Percentiles rank a stretch among this genome's conserved stretches.
Evolutionary conservation across 1,140 invertebrate genomes (phyloP).

Genomic region (Trichonephila inaurata): DNA sequence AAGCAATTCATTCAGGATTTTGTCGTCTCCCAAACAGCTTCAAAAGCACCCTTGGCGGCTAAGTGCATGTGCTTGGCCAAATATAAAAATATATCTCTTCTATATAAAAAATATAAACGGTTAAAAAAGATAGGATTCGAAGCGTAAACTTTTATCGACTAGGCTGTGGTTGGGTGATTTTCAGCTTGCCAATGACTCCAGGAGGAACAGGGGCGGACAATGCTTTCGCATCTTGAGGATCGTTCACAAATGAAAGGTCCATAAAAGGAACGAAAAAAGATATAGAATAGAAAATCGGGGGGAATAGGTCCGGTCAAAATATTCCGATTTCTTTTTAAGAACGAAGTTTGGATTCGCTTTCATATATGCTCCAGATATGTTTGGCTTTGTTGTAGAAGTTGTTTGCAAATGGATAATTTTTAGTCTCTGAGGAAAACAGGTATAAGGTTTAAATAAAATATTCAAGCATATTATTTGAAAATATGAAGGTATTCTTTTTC

Average conservation of each 20-base stretch:
- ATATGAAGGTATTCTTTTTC: too few relatives aligned
- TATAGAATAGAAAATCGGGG: neutral
- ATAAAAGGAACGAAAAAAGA: conserved; percentile 18
- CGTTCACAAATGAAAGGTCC: conserved; percentile 55
- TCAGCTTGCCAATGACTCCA: conserved; percentile 45
- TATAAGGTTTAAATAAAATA: too few relatives aligned
- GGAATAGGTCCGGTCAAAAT: neutral
- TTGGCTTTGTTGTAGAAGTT: neutral
- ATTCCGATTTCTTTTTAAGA: conserved; percentile 11
- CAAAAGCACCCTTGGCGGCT: conserved; percentile 68
- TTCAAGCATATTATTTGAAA: too few relatives aligned
- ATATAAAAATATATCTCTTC: conserved; percentile 65
- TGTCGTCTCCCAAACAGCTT: conserved; percentile 57
- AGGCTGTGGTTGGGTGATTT: conserved; percentile 43
- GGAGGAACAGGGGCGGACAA: conserved; percentile 49
- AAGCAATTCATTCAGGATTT: conserved; percentile 70
- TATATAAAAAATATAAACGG: conserved; percentile 61
- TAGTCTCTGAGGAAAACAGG: too few relatives aligned
- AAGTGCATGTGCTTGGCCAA: conserved; percentile 59
- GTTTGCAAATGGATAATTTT: neutral
- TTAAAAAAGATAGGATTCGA: conserved; percentile 45
- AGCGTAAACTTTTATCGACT: conserved; percentile 69
- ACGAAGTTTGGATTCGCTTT: neutral
- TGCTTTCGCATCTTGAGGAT: conserved; percentile 28
- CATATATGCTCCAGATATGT: neutral